phyloP scores from a whole-genome alignment of 2,888 invertebrate species.

The Endotricha flammealis region DNA sequence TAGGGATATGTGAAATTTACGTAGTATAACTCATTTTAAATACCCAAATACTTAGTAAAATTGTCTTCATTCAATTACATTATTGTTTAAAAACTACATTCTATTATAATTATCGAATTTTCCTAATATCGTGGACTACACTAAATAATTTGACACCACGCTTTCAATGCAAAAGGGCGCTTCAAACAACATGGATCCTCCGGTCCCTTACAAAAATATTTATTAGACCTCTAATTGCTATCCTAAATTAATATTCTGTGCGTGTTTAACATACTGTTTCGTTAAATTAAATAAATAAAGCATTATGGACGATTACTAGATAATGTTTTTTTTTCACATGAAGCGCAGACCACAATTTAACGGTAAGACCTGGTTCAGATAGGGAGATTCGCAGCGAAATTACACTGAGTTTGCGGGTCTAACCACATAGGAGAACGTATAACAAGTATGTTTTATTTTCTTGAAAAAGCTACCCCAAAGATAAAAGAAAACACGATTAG shows the following conservation, averaged over 20 bases:
- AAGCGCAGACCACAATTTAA: too few relatives aligned
- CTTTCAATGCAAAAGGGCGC: slow-evolving; percentile 8
- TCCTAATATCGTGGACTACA: slow-evolving; percentile 3
- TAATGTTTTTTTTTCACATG: neutral
- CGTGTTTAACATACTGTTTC: slow-evolving; percentile 55
- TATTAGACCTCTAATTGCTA: slow-evolving; percentile 24
- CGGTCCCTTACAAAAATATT: slow-evolving; percentile 53
- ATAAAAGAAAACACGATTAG: too few relatives aligned
- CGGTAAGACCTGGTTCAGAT: too few relatives aligned
- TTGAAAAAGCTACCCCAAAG: too few relatives aligned
- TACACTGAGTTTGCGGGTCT: too few relatives aligned
- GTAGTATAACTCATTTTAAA: neutral
- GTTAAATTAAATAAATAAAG: slow-evolving; percentile 44
- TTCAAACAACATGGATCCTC: slow-evolving; percentile 21
- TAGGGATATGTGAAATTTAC: neutral
- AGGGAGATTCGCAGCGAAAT: too few relatives aligned
- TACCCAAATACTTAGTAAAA: slow-evolving; percentile 1
- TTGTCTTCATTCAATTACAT: slow-evolving; percentile 3
- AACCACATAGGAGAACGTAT: too few relatives aligned
- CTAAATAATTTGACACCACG: slow-evolving; percentile 25
- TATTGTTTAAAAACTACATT: neutral
- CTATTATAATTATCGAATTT: slow-evolving; percentile 3
- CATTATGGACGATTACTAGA: slow-evolving; percentile 39
- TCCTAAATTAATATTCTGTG: slow-evolving; percentile 46
- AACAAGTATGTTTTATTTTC: too few relatives aligned